Evolutionary conservation across 2,888 invertebrate species (phyloP).

Genomic region (Ichneumoninae sp.): DNA sequence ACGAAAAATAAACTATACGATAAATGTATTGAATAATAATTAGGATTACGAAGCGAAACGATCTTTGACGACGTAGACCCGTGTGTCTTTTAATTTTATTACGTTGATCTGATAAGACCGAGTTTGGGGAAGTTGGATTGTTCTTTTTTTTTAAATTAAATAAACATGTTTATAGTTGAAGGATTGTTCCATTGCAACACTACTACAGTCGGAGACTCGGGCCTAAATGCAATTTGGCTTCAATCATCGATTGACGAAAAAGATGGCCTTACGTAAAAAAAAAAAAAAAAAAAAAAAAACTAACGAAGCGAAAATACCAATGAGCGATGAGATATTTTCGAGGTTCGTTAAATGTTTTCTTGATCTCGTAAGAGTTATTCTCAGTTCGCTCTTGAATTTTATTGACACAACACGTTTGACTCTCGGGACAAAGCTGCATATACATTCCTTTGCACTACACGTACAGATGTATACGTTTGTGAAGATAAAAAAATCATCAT

Average conservation of each 20-base stretch:
- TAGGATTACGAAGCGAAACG: constrained; percentile 55
- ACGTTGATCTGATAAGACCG: constrained; percentile 72
- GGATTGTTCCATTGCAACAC: constrained; percentile 78
- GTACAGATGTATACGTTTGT: constrained; percentile 19
- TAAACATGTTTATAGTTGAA: constrained; percentile 76
- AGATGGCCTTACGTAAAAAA: not conserved
- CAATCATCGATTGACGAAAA: constrained; percentile 15
- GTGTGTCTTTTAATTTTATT: constrained; percentile 73
- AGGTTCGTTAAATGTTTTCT: not conserved
- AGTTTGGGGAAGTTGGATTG: constrained; percentile 77
- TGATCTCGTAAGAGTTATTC: constrained; percentile 14
- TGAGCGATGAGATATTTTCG: not conserved
- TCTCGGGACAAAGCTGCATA: constrained; percentile 25
- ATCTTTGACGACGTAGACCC: constrained; percentile 58
- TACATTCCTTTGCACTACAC: constrained; percentile 51
- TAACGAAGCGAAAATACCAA: not conserved
- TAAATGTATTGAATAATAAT: constrained; percentile 57
- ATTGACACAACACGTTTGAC: constrained; percentile 23
- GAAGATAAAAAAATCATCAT: constrained; percentile 10
- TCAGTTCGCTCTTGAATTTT: constrained; percentile 21
- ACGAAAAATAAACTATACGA: constrained; percentile 40
- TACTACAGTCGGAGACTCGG: constrained; percentile 52
- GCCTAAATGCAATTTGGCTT: constrained; percentile 21
- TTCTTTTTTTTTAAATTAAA: constrained; percentile 69
- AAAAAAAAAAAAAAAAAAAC: not conserved